Percentiles rank a stretch among this genome's conserved stretches.
These are phyloP conservation scores for Hofmannophila pseudospretella DNA, from an alignment of 2,888 invertebrate genomes.

Conservation along the genomic window DNA sequence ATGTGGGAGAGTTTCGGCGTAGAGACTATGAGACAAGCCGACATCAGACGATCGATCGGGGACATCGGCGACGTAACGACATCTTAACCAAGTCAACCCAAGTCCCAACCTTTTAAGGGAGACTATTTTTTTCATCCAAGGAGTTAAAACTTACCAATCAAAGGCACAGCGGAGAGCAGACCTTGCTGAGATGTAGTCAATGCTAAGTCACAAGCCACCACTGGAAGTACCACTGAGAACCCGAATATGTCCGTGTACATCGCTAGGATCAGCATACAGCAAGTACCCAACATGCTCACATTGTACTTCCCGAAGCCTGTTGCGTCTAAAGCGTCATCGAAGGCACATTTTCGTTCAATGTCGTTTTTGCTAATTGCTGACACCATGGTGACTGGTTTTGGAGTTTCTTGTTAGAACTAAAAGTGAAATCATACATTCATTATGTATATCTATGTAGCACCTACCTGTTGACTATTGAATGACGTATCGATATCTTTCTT, in stretches of 20 bases:
- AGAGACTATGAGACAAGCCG: too few relatives aligned
- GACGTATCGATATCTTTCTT: too few relatives aligned
- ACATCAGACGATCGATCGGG: too few relatives aligned
- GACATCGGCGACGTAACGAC: too few relatives aligned
- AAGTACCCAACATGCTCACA: conserved; percentile 71
- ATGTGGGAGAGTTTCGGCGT: too few relatives aligned
- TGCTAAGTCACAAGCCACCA: conserved; percentile 82
- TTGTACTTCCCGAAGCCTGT: conserved; percentile 83
- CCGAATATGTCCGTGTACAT: conserved; percentile 65
- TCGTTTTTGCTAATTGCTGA: not conserved
- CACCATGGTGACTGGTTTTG: not conserved
- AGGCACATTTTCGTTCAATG: conserved; percentile 15
- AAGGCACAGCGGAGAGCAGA: conserved; percentile 65
- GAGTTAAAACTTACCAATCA: conserved; percentile 49
- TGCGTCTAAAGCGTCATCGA: conserved; percentile 26
- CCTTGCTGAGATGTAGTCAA: conserved; percentile 81
- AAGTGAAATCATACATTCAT: not conserved
- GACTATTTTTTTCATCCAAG: too few relatives aligned
- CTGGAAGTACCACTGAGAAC: conserved; percentile 77
- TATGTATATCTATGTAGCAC: not conserved
- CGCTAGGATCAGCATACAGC: conserved; percentile 64
- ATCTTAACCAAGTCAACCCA: too few relatives aligned
- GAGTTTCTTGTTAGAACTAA: not conserved
- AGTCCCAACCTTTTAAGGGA: too few relatives aligned
- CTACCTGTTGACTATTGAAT: too few relatives aligned